Conservation (phyloP, 2,113 vertebrate species). For the Accipiter cooperii region DNA sequence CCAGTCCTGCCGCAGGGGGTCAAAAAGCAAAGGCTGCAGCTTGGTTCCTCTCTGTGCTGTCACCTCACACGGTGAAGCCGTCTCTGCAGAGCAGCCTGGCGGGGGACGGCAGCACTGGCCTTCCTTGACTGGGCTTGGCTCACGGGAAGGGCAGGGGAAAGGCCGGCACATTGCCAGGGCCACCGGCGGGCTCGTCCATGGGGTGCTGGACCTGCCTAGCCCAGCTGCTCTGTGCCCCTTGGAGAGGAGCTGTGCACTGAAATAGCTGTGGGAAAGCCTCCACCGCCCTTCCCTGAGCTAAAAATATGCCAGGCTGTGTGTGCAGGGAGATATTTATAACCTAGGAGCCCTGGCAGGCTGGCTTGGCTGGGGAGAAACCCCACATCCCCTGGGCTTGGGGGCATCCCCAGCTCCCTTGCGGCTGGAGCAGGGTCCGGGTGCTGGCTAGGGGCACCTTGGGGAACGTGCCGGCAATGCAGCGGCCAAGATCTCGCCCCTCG, state of each 20-base stretch:
- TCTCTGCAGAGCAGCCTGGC: not conserved
- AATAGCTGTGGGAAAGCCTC: slow-evolving; percentile 62
- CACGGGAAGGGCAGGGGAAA: not conserved
- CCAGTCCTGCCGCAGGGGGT: fast-evolving
- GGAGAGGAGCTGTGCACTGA: not conserved
- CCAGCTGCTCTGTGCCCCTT: not conserved
- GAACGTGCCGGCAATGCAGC: fast-evolving
- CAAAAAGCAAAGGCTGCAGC: not conserved
- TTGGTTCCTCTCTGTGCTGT: not conserved
- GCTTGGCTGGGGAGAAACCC: not conserved
- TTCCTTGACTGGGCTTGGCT: not conserved
- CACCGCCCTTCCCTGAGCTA: not conserved
- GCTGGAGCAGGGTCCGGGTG: not conserved
- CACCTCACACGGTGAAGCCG: fast-evolving
- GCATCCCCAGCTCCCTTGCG: not conserved
- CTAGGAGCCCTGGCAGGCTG: slow-evolving; percentile 26
- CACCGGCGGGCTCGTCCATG: fast-evolving
- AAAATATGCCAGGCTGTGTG: slow-evolving; percentile 22
- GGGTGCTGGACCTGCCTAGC: not conserved
- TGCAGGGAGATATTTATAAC: slow-evolving; percentile 56
- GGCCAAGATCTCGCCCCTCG: not conserved
- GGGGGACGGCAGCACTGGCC: fast-evolving
- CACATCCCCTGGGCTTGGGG: not conserved
- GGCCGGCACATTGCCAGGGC: not conserved
- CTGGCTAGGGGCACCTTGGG: not conserved